A percentile compares a stretch with the other conserved stretches of the same genome.
Conservation (phyloP, 1,140 invertebrate species). For the Leptinotarsa texana region DNA sequence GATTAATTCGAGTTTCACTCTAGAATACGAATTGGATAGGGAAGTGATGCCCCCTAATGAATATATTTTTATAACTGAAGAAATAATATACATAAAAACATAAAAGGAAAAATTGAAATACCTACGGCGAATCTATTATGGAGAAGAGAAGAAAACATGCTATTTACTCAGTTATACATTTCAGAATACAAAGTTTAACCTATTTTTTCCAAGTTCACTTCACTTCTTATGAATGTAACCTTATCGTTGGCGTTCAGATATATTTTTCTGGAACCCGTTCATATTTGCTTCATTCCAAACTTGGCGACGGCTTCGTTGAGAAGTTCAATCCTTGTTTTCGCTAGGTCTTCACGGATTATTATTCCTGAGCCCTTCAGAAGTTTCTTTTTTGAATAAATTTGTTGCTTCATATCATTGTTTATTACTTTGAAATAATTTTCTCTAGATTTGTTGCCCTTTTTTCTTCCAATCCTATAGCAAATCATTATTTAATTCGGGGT, state of each 20-base stretch:
- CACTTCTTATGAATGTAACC: background rate
- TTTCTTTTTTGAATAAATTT: constrained; percentile 14
- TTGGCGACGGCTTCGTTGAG: constrained; percentile 6
- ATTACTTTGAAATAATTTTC: constrained; percentile 13
- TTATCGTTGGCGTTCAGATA: background rate
- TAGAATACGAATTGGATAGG: no score
- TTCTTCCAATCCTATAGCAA: constrained; percentile 18
- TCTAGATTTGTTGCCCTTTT: constrained; percentile 7
- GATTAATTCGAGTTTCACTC: no score
- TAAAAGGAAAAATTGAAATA: background rate
- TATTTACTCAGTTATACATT: background rate
- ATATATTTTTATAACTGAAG: no score
- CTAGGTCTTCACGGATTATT: constrained; percentile 4
- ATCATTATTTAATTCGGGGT: constrained; percentile 17
- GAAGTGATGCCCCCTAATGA: no score
- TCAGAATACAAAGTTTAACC: background rate
- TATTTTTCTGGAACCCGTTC: background rate
- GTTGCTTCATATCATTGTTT: constrained; percentile 9
- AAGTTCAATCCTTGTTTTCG: background rate
- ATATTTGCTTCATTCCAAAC: constrained; percentile 12
- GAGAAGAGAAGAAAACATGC: background rate
- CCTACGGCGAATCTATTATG: constrained; percentile 4
- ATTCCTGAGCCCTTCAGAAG: constrained; percentile 11
- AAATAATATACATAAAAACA: background rate
- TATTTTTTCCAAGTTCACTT: constrained; percentile 6